phyloP scores from a whole-genome alignment of 2,888 invertebrate genomes.

The Nezara viridula region DNA sequence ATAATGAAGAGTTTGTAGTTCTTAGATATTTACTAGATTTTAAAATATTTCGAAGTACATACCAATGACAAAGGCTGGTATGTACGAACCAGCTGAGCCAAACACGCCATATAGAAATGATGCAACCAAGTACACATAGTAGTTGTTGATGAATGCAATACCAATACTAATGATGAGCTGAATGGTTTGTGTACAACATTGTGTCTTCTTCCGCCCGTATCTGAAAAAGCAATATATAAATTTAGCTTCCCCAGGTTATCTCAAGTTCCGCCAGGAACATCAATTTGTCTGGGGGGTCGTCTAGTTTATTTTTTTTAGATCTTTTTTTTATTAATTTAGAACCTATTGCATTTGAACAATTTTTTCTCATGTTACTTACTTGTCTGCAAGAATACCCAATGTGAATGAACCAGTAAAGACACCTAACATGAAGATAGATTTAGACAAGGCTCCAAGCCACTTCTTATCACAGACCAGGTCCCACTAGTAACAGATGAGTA shows the following conservation, averaged over 20 bases:
- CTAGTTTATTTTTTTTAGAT: not conserved
- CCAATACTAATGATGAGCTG: constrained; percentile 80
- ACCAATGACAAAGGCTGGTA: constrained; percentile 73
- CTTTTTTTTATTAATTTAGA: not conserved
- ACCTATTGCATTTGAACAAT: not conserved
- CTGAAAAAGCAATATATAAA: constrained; percentile 64
- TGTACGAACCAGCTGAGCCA: constrained; percentile 85
- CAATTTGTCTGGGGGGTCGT: not conserved
- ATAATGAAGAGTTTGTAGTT: not conserved
- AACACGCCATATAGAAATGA: constrained; percentile 84
- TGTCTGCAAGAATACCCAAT: constrained; percentile 84
- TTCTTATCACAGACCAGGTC: constrained; percentile 82
- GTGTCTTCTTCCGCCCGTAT: constrained; percentile 83
- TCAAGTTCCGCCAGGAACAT: not conserved
- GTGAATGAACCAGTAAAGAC: constrained; percentile 84
- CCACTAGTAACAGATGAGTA: constrained; percentile 73
- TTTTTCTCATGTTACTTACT: constrained; percentile 68
- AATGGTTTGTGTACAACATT: constrained; percentile 81
- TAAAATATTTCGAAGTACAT: no score
- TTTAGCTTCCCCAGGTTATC: not conserved
- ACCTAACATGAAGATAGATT: constrained; percentile 86
- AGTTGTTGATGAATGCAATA: constrained; percentile 85
- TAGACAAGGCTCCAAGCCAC: constrained; percentile 87
- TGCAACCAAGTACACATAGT: constrained; percentile 78
- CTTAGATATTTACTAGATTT: no score